These are phyloP conservation scores for Papilio gigon DNA, from an alignment of 2,888 invertebrate species.

Conservation along the genomic window DNA sequence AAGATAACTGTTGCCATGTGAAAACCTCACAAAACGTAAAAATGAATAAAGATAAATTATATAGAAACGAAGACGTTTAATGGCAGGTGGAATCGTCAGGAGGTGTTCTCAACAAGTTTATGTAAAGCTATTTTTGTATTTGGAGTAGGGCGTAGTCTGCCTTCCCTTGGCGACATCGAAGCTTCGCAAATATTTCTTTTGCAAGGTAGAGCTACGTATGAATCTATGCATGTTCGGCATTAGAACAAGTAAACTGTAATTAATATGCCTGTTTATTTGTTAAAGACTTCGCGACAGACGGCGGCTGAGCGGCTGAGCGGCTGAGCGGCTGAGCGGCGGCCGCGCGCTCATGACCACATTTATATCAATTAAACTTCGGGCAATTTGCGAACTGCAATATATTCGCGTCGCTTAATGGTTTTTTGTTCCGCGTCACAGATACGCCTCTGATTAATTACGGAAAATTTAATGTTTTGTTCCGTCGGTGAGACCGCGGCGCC, in stretches of 20 bases:
- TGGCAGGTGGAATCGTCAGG: neutral
- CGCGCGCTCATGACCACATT: conserved; percentile 17
- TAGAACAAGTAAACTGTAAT: neutral
- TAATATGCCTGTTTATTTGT: conserved; percentile 1
- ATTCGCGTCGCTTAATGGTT: conserved; percentile 44
- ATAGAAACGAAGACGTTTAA: conserved; percentile 1
- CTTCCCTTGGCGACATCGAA: too few relatives aligned
- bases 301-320: neutral
- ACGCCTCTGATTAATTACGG: conserved; percentile 41
- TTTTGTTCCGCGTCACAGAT: conserved; percentile 43
- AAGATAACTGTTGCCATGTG: conserved; percentile 11
- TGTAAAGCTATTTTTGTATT: too few relatives aligned
- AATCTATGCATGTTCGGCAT: too few relatives aligned
- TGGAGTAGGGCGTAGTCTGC: too few relatives aligned
- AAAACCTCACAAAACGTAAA: conserved; percentile 21
- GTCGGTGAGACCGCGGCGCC: neutral
- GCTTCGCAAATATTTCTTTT: neutral
- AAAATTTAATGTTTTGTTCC: conserved; percentile 27
- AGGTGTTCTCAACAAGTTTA: neutral
- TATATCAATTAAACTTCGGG: conserved; percentile 43
- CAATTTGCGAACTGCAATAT: conserved; percentile 45
- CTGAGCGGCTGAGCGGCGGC: neutral
- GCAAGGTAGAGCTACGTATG: too few relatives aligned
- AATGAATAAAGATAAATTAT: conserved; percentile 5
- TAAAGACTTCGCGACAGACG: neutral